phyloP scores from a whole-genome alignment of 2,797 vertebrate genomes.

The Tenualosa ilisha region DNA sequence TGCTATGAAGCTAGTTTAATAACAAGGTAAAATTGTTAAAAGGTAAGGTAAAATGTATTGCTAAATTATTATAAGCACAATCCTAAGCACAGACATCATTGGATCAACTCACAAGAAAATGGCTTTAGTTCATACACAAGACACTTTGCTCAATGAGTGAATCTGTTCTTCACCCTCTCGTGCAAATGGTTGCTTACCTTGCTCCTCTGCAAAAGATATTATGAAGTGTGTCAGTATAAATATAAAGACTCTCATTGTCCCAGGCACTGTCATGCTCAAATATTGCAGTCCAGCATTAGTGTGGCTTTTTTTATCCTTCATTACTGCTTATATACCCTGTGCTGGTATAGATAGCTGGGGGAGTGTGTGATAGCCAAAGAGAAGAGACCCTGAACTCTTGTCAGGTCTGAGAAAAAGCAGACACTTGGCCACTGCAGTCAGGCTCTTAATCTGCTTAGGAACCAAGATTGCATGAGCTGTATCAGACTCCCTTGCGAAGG shows the following conservation, averaged over 20 bases:
- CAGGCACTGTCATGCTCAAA: background rate
- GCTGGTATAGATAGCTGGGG: no score
- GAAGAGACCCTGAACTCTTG: slow-evolving; percentile 1
- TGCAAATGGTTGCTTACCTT: background rate
- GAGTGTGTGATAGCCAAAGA: background rate
- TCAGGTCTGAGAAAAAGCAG: background rate
- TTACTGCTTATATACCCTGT: background rate
- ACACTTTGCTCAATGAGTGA: no score
- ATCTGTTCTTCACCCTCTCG: no score
- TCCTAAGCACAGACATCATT: no score
- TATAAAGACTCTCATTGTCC: background rate
- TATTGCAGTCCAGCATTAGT: background rate
- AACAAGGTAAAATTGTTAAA: no score
- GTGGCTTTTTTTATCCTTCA: background rate
- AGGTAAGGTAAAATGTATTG: no score
- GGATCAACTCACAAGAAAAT: no score
- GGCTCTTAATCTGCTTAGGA: slow-evolving; percentile 6
- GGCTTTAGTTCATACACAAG: no score
- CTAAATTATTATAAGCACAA: no score
- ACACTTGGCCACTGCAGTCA: background rate
- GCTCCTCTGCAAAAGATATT: background rate
- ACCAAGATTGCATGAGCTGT: background rate
- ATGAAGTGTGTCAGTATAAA: background rate
- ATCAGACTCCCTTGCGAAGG: background rate
- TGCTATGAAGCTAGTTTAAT: no score